phyloP scores from a whole-genome alignment of 2,888 invertebrate genomes.

The Dryobotodes eremita region DNA sequence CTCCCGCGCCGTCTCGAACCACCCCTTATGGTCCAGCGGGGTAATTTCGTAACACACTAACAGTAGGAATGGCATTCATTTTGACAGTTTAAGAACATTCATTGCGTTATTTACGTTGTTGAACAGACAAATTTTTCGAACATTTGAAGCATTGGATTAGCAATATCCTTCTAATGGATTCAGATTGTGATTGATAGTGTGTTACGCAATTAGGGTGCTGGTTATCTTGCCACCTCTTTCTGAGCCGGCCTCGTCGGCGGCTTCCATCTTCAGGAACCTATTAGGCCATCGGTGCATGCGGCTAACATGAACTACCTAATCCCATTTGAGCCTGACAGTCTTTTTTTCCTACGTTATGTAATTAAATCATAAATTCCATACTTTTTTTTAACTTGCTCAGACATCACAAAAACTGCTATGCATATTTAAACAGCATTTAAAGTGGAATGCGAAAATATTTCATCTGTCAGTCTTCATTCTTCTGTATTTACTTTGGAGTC shows the following conservation, averaged over 20 bases:
- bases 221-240: neutral
- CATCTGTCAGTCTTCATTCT: constrained; percentile 44
- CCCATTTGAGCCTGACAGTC: neutral
- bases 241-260: neutral
- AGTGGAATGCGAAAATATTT: constrained; percentile 30
- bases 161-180: too few relatives aligned
- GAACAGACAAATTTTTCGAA: too few relatives aligned
- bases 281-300: neutral
- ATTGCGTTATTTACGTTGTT: too few relatives aligned
- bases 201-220: too few relatives aligned
- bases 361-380: neutral
- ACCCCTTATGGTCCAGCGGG: too few relatives aligned
- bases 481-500: constrained; percentile 45
- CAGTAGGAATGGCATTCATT: too few relatives aligned
- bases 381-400: constrained; percentile 5
- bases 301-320: neutral
- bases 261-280: neutral
- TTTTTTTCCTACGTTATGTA: neutral
- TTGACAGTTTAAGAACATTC: too few relatives aligned
- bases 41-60: too few relatives aligned
- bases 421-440: constrained; percentile 22
- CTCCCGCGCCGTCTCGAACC: too few relatives aligned
- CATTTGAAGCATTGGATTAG: too few relatives aligned
- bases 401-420: constrained; percentile 23
- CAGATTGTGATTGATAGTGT: too few relatives aligned